Evolutionary conservation across 2,888 invertebrate species (phyloP).

Genomic region (Scaptomyza flava): DNA sequence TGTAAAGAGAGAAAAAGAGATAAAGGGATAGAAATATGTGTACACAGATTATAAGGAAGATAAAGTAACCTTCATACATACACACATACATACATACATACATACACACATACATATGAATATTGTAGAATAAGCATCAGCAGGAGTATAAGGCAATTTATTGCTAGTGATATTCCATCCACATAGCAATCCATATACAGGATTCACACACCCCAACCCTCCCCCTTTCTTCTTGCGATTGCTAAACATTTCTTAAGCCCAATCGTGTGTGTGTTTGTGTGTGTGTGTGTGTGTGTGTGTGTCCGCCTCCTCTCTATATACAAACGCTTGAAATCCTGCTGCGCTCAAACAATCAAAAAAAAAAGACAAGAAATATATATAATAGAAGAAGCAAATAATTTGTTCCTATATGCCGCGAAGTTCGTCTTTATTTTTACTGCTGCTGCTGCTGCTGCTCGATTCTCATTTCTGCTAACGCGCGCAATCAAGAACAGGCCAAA

Average conservation of each 20-base stretch:
- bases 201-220: not conserved
- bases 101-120: not conserved
- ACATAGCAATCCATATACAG: slow-evolving; percentile 52
- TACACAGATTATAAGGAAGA: slow-evolving; percentile 7
- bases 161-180: slow-evolving; percentile 40
- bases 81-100: slow-evolving; percentile 4
- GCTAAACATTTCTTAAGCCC: not conserved
- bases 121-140: not conserved
- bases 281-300: slow-evolving; percentile 30
- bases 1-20: not conserved
- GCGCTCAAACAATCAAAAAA: slow-evolving; percentile 52
- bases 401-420: slow-evolving; percentile 68
- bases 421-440: slow-evolving; percentile 35
- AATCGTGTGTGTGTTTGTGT: slow-evolving; percentile 3
- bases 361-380: not conserved
- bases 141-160: slow-evolving; percentile 37
- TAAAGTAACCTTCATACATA: not conserved
- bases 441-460: slow-evolving; percentile 60
- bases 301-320: slow-evolving; percentile 52
- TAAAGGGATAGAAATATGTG: not conserved
- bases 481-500: slow-evolving; percentile 69
- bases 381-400: slow-evolving; percentile 30
- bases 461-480: slow-evolving; percentile 77
- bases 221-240: not conserved
- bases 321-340: slow-evolving; percentile 70